phyloP scores from a whole-genome alignment of 2,888 invertebrate species.

The Eupithecia dodoneata region DNA sequence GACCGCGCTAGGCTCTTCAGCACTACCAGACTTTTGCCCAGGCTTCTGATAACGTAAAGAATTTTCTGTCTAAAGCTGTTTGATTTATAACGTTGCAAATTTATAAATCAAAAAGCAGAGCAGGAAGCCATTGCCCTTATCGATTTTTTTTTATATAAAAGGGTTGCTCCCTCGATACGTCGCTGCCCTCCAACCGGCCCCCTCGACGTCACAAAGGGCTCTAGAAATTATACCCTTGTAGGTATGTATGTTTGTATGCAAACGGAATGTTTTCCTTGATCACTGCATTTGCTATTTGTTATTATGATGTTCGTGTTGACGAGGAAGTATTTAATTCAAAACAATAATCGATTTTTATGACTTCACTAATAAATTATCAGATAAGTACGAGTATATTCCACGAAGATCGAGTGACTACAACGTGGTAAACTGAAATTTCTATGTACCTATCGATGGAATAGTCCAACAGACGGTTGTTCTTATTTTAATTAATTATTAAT shows the following conservation, averaged over 20 bases:
- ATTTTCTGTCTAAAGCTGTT: not conserved
- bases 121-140: not conserved
- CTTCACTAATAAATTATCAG: slow-evolving; percentile 8
- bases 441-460: not conserved
- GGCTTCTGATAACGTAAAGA: not conserved
- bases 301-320: slow-evolving; percentile 53
- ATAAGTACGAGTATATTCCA: not conserved
- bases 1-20: slow-evolving; percentile 19
- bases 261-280: slow-evolving; percentile 75
- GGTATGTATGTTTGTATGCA: slow-evolving; percentile 53
- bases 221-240: slow-evolving; percentile 54
- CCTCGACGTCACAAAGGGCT: slow-evolving; percentile 69
- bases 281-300: slow-evolving; percentile 70
- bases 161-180: not conserved
- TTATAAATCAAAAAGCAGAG: not conserved
- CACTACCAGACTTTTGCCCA: not conserved
- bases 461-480: not conserved
- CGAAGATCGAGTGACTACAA: not conserved
- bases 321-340: slow-evolving; percentile 55
- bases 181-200: slow-evolving; percentile 58
- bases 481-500: not conserved
- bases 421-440: not conserved
- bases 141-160: slow-evolving; percentile 2
- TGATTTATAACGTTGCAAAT: not conserved
- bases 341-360: slow-evolving; percentile 28